Percentiles rank a stretch among this genome's conserved stretches.
Evolutionary conservation across 1,140 invertebrate species (phyloP).

Genomic region (Riptortus pedestris): DNA sequence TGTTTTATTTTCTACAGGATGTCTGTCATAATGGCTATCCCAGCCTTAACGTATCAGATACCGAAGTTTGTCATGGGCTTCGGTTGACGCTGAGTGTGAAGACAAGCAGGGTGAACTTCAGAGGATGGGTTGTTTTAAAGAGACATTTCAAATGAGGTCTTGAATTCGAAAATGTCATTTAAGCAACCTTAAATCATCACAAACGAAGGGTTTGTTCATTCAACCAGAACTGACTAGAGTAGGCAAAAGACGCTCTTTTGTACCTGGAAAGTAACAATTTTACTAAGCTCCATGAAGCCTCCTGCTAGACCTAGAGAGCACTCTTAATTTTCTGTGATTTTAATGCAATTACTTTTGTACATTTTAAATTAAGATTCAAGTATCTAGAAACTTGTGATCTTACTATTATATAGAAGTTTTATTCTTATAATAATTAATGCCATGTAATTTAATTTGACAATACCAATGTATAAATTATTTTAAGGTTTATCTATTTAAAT

Average conservation of each 20-base stretch:
- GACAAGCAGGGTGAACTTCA: no score
- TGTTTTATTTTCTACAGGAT: no score
- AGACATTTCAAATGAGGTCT: no score
- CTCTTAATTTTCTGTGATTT: background rate
- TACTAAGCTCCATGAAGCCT: no score
- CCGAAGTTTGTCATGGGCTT: constrained; percentile 63
- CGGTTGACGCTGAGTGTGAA: constrained; percentile 41
- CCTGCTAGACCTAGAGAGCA: background rate
- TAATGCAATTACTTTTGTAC: background rate
- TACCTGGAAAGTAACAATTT: no score
- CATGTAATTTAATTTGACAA: background rate
- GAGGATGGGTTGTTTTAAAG: no score
- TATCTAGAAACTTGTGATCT: background rate
- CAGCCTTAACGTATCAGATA: constrained; percentile 62
- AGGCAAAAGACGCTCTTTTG: no score
- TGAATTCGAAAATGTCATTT: no score
- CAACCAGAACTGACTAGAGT: no score
- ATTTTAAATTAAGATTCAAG: background rate
- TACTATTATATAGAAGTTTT: background rate
- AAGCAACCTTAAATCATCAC: no score
- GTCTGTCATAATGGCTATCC: constrained; percentile 63
- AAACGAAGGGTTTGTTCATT: no score
- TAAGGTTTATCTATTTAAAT: background rate
- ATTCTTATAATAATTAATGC: background rate
- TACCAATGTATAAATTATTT: background rate